phyloP scores from a whole-genome alignment of 1,140 invertebrate species.

The Mercenaria mercenaria region DNA sequence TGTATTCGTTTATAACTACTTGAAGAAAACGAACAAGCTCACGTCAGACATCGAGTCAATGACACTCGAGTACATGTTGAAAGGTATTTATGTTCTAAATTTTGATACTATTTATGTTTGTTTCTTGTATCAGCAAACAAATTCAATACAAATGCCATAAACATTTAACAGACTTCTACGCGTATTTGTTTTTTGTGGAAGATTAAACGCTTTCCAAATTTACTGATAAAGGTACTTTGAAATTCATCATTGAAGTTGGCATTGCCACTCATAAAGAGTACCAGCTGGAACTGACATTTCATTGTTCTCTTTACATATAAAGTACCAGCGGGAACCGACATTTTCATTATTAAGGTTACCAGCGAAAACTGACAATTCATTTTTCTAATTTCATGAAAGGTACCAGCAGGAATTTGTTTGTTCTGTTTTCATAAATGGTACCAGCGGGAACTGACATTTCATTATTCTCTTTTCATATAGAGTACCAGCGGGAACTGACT shows the following conservation, averaged over 20 bases:
- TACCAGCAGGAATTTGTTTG: background rate
- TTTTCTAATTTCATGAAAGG: background rate
- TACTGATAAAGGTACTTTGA: background rate
- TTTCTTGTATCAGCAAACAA: background rate
- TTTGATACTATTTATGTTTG: background rate
- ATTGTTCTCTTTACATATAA: background rate
- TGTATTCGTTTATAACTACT: slow-evolving; percentile 95
- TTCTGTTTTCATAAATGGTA: background rate
- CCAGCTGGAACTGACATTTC: background rate
- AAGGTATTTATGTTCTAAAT: slow-evolving; percentile 85
- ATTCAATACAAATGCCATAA: background rate
- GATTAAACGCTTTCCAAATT: background rate
- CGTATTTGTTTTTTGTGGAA: background rate
- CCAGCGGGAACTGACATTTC: background rate
- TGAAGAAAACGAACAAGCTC: slow-evolving; percentile 90
- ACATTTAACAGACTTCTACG: background rate
- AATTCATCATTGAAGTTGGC: background rate
- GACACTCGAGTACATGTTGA: slow-evolving; percentile 91
- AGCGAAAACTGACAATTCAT: no score
- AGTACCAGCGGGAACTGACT: no score
- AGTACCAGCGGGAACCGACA: background rate
- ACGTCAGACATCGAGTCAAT: slow-evolving; percentile 90
- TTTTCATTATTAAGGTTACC: background rate
- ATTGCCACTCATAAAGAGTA: background rate
- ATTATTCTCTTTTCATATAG: background rate